Conservation (phyloP, 2,888 invertebrate species). For the Eupithecia centaureata region DNA sequence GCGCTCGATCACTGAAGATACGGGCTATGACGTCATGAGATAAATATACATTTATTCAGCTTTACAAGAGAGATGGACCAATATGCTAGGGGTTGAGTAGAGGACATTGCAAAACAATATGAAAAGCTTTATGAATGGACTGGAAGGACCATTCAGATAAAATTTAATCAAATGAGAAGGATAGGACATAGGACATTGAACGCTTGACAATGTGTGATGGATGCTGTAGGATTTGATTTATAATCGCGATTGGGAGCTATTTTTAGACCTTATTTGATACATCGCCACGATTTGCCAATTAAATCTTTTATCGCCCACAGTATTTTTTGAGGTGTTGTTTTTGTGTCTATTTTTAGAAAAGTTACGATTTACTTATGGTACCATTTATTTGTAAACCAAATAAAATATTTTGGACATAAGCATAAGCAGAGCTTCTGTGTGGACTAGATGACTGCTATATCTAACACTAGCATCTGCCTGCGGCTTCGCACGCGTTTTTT, state of each 20-base stretch:
- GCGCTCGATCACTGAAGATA: slow-evolving; percentile 52
- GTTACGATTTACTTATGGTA: neutral
- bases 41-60: too few species aligned
- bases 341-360: neutral
- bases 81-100: slow-evolving; percentile 36
- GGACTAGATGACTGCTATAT: too few species aligned
- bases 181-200: neutral
- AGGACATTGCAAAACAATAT: slow-evolving; percentile 32
- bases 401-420: too few species aligned
- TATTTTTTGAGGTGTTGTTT: neutral
- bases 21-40: slow-evolving; percentile 50
- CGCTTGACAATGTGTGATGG: slow-evolving; percentile 1
- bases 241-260: neutral
- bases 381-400: too few species aligned
- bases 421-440: too few species aligned
- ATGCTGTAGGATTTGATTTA: slow-evolving; percentile 4
- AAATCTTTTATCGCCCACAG: neutral
- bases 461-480: too few species aligned
- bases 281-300: slow-evolving; percentile 1
- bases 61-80: too few species aligned
- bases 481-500: too few species aligned
- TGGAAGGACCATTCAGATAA: neutral
- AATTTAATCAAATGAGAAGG: slow-evolving; percentile 13
- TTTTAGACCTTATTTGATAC: neutral
- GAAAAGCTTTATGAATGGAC: slow-evolving; percentile 1